A percentile compares a stretch with the other conserved stretches of the same genome.
Evolutionary conservation across 2,113 vertebrate genomes (phyloP).

Genomic region (Myiagra hebetior): DNA sequence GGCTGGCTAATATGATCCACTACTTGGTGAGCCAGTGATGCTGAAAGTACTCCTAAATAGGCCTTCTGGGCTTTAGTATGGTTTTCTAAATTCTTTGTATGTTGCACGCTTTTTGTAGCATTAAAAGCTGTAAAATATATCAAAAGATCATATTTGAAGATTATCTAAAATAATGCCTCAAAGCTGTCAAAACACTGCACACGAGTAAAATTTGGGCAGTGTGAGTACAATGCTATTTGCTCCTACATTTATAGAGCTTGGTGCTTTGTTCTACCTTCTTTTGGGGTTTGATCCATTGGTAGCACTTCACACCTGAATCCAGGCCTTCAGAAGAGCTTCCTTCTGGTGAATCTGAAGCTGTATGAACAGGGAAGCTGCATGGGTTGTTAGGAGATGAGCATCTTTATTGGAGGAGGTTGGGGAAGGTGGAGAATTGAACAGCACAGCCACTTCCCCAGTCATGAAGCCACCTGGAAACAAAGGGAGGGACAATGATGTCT

Average conservation of each 20-base stretch:
- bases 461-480: background rate
- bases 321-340: background rate
- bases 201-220: background rate
- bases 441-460: no score
- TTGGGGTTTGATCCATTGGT: background rate
- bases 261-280: background rate
- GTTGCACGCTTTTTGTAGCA: background rate
- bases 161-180: background rate
- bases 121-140: background rate
- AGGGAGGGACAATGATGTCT: rapidly evolving
- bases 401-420: background rate
- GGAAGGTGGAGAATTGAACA: background rate
- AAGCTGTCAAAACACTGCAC: background rate
- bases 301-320: background rate
- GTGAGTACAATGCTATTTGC: background rate
- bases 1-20: background rate
- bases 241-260: rapidly evolving
- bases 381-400: background rate
- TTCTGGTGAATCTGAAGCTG: background rate
- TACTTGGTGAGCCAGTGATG: background rate
- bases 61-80: background rate
- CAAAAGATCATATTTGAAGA: background rate
- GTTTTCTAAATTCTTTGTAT: background rate
- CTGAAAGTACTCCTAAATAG: background rate
- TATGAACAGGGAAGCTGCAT: rapidly evolving